Evolutionary conservation across 2,888 invertebrate species (phyloP).

Genomic region (Linhomoeus sp.): DNA sequence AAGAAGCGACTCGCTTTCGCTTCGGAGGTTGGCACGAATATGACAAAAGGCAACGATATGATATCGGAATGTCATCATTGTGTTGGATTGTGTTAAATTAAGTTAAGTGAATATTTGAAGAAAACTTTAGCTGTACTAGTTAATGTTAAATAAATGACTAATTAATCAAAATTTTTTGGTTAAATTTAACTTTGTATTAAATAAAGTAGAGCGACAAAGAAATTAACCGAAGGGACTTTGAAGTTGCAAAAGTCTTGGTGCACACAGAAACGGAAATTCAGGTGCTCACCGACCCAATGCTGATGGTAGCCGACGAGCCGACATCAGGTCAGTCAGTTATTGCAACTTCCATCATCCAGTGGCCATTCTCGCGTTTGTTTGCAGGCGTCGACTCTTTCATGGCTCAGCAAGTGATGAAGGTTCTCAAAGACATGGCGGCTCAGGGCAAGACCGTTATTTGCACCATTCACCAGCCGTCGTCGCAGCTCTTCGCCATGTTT

Average conservation of each 20-base stretch:
- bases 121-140: too few relatives aligned
- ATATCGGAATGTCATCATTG: too few relatives aligned
- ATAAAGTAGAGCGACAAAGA: too few relatives aligned
- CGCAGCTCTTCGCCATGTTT: conserved; percentile 65
- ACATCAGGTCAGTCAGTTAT: too few relatives aligned
- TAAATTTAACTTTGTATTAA: too few relatives aligned
- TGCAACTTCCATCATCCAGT: too few relatives aligned
- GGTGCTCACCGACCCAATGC: conserved; percentile 35
- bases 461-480: conserved; percentile 85
- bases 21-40: conserved; percentile 46
- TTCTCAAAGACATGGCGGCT: conserved; percentile 26
- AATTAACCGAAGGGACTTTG: too few relatives aligned
- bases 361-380: too few relatives aligned
- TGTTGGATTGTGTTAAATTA: too few relatives aligned
- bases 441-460: conserved; percentile 68
- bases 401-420: conserved; percentile 28
- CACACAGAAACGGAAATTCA: not conserved
- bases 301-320: conserved; percentile 37
- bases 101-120: too few relatives aligned
- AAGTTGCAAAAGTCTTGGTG: not conserved
- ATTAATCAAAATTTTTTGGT: too few relatives aligned
- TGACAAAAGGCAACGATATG: not conserved
- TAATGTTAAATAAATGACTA: too few relatives aligned
- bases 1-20: conserved; percentile 77
- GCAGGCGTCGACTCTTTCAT: conserved; percentile 10